A percentile compares a stretch with the other conserved stretches of the same genome.
Evolutionary conservation across 92 coral and sea anemone species (phyloP).

Genomic region (Zoanthus sociatus): DNA sequence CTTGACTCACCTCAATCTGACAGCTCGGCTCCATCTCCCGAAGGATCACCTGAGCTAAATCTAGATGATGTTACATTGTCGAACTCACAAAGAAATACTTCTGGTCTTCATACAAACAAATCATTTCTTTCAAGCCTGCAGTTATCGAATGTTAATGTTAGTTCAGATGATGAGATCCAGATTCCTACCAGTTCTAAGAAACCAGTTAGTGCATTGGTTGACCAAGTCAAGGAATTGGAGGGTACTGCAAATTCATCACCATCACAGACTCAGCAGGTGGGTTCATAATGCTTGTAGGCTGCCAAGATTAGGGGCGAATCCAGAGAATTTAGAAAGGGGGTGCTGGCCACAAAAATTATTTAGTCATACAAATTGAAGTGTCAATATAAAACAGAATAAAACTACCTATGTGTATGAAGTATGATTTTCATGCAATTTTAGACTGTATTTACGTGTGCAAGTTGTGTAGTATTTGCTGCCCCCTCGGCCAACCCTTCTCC

Average conservation of each 20-base stretch:
- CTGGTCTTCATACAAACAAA: constrained; percentile 63
- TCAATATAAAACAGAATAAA: too few relatives aligned
- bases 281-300: background rate
- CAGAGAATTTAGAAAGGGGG: too few relatives aligned
- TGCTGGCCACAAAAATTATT: too few relatives aligned
- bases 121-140: constrained; percentile 57
- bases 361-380: too few relatives aligned
- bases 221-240: constrained; percentile 18
- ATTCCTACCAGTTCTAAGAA: constrained; percentile 19
- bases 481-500: too few relatives aligned
- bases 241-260: constrained; percentile 19
- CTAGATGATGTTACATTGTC: constrained; percentile 83
- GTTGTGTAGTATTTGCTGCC: too few relatives aligned
- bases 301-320: too few relatives aligned
- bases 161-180: constrained; percentile 17
- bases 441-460: too few relatives aligned
- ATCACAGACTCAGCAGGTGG: constrained; percentile 37
- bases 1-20: constrained; percentile 87
- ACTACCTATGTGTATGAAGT: too few relatives aligned
- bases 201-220: constrained; percentile 16
- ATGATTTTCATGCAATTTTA: too few relatives aligned
- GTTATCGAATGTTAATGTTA: constrained; percentile 15
- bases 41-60: constrained; percentile 94
- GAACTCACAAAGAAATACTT: constrained; percentile 73
- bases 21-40: constrained; percentile 95